These are phyloP conservation scores for Strigamia transsilvanica DNA, from an alignment of 2,888 invertebrate genomes.

Conservation along the genomic window DNA sequence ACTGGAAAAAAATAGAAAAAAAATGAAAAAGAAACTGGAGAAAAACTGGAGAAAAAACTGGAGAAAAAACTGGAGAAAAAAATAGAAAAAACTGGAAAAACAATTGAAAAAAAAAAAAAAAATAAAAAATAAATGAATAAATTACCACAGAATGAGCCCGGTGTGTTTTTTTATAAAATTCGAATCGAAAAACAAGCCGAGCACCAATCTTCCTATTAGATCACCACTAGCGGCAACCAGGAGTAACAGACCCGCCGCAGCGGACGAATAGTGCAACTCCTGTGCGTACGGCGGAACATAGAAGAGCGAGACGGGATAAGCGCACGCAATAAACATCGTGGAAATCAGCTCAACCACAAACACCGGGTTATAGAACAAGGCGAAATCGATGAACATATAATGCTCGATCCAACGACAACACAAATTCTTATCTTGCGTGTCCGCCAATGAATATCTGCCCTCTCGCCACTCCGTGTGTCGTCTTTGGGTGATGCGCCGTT, in stretches of 20 bases:
- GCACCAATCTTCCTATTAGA: not conserved
- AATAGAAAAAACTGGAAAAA: too few relatives aligned
- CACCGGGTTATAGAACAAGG: not conserved
- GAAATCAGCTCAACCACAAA: not conserved
- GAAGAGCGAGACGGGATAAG: not conserved
- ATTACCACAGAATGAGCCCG: not conserved
- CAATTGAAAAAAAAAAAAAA: too few relatives aligned
- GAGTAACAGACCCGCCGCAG: not conserved
- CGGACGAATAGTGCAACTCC: not conserved
- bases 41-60: too few relatives aligned
- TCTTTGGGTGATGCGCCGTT: not conserved
- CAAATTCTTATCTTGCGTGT: not conserved
- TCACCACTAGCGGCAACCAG: not conserved
- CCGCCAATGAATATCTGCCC: not conserved
- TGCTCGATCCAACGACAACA: not conserved
- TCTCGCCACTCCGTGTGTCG: not conserved
- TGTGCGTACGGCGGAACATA: not conserved
- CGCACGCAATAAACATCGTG: not conserved
- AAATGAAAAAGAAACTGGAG: too few relatives aligned
- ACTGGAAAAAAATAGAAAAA: too few relatives aligned
- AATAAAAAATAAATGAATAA: too few relatives aligned
- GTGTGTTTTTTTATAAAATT: not conserved
- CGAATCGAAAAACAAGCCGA: not conserved
- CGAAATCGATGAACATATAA: not conserved
- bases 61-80: too few relatives aligned